Percentiles rank a stretch among this genome's conserved stretches.
Evolutionary conservation across 1,140 invertebrate genomes (phyloP).

Genomic region (Panagrolaimus sp.): DNA sequence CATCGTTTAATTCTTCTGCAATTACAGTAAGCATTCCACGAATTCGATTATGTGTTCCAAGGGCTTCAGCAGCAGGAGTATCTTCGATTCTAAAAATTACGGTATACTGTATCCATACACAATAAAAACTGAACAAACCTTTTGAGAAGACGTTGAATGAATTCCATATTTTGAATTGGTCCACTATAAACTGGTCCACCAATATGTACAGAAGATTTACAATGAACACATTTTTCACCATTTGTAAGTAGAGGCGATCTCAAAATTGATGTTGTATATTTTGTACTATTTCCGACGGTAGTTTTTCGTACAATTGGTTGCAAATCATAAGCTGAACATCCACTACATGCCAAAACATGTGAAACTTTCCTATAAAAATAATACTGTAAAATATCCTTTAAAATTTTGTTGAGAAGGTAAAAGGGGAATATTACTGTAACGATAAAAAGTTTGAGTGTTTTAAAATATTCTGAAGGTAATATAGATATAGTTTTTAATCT

Average conservation of each 20-base stretch:
- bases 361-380: slow-evolving; percentile 51
- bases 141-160: slow-evolving; percentile 67
- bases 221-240: slow-evolving; percentile 47
- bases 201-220: slow-evolving; percentile 64
- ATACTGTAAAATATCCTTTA: not conserved
- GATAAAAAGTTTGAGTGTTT: no score
- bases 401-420: no score
- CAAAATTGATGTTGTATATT: slow-evolving; percentile 1
- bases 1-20: slow-evolving; percentile 72
- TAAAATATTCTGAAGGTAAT: no score
- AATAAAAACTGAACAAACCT: slow-evolving; percentile 35
- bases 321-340: slow-evolving; percentile 45
- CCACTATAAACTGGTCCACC: slow-evolving; percentile 90
- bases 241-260: slow-evolving; percentile 10
- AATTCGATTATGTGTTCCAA: slow-evolving; percentile 71
- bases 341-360: slow-evolving; percentile 47
- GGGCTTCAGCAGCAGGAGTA: slow-evolving; percentile 38
- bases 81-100: slow-evolving; percentile 61
- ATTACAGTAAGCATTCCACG: slow-evolving; percentile 64
- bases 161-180: slow-evolving; percentile 73
- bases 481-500: no score
- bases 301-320: slow-evolving; percentile 46
- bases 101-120: no score
- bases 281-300: slow-evolving; percentile 21
- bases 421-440: no score